phyloP scores from a whole-genome alignment of 2,113 vertebrate genomes.

The Fukomys damarensis region DNA sequence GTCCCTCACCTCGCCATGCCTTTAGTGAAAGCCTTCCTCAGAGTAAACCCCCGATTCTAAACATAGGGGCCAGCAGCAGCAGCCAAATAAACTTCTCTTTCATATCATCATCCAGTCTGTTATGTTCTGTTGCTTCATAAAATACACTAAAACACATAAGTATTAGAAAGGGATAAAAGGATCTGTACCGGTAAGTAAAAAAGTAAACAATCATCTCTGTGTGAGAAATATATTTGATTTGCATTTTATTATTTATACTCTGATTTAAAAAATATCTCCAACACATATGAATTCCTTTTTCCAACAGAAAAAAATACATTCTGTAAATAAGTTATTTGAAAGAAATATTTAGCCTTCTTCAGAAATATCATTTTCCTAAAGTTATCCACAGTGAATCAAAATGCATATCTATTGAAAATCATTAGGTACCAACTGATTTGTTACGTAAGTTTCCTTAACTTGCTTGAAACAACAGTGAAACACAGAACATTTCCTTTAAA shows the following conservation, averaged over 20 bases:
- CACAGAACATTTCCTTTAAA: background rate
- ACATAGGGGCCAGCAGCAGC: background rate
- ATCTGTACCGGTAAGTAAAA: background rate
- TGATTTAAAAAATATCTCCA: background rate
- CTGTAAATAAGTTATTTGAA: background rate
- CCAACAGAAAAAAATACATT: background rate
- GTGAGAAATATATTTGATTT: background rate
- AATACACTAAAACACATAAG: background rate
- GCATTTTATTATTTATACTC: background rate
- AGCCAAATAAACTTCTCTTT: background rate
- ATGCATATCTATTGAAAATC: background rate
- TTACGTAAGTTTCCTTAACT: background rate
- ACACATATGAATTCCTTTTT: background rate
- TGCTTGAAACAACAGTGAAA: background rate
- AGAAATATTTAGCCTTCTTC: background rate
- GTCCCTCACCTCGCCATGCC: background rate
- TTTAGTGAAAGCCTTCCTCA: background rate
- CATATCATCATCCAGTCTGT: no score
- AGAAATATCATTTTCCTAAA: conserved; percentile 34
- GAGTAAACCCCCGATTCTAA: no score
- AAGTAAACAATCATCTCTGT: background rate
- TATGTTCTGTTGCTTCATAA: background rate
- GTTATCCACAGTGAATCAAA: background rate
- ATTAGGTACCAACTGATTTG: background rate
- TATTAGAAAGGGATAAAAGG: background rate